A percentile compares a stretch with the other conserved stretches of the same genome.
These are phyloP conservation scores for Phainopepla nitens DNA, from an alignment of 2,113 vertebrate species.

Conservation along the genomic window DNA sequence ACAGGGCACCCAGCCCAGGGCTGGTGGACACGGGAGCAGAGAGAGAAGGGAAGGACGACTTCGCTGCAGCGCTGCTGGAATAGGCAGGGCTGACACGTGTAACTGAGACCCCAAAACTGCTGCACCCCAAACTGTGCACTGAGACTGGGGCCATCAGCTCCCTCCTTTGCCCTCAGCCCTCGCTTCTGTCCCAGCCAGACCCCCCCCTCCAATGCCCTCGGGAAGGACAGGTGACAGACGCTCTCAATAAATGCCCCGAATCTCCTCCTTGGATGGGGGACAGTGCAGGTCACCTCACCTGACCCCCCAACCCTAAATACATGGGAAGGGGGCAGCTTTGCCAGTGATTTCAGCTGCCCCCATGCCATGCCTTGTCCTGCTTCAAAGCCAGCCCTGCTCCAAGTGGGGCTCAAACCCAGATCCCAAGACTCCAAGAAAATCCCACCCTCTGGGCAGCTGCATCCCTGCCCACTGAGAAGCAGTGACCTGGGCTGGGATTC, in stretches of 20 bases:
- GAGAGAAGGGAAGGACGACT: background rate
- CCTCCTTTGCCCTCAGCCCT: background rate
- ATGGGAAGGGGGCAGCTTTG: background rate
- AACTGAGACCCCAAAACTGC: background rate
- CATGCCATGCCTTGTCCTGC: background rate
- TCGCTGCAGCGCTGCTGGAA: background rate
- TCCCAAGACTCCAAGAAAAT: too few species aligned
- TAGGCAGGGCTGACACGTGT: background rate
- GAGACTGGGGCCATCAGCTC: background rate
- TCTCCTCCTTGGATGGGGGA: background rate
- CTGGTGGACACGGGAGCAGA: background rate
- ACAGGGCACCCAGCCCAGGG: background rate
- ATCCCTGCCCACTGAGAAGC: background rate
- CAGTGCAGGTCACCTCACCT: background rate
- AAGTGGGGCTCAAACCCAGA: background rate
- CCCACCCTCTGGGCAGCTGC: background rate
- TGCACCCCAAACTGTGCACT: background rate
- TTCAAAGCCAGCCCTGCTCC: background rate
- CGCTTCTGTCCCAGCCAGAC: fast-evolving
- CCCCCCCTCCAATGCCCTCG: fast-evolving
- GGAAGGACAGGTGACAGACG: background rate
- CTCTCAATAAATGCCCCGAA: background rate
- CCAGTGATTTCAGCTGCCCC: background rate
- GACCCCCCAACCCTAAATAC: fast-evolving
- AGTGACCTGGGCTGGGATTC: background rate